Percentiles rank a stretch among this genome's conserved stretches.
phyloP scores from a whole-genome alignment of 1,140 invertebrate genomes.

The Tetragnatha versicolor region DNA sequence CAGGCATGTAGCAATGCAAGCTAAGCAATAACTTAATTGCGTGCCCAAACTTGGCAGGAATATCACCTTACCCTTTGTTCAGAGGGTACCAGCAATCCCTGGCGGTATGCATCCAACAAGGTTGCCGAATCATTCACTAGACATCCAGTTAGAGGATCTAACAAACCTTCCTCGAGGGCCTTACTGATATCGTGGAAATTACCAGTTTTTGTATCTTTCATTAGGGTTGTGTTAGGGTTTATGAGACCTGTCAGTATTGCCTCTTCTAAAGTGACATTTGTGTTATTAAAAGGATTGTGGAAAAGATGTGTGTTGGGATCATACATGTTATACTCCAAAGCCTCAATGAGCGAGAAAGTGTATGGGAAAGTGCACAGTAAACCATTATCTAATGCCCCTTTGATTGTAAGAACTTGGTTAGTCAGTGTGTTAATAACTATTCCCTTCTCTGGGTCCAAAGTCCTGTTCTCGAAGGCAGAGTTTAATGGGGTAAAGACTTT shows the following conservation, averaged over 20 bases:
- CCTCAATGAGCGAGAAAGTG: conserved; percentile 62
- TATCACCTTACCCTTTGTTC: conserved; percentile 84
- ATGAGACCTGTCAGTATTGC: conserved; percentile 79
- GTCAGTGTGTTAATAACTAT: conserved; percentile 91
- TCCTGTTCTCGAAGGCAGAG: conserved; percentile 80
- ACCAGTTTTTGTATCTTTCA: conserved; percentile 72
- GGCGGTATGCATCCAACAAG: conserved; percentile 85
- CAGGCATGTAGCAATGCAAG: conserved; percentile 55
- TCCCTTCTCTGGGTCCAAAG: conserved; percentile 78
- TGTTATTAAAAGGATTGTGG: conserved; percentile 73
- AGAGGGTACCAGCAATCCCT: conserved; percentile 85
- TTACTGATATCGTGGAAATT: conserved; percentile 71
- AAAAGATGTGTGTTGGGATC: conserved; percentile 74
- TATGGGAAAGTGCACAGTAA: conserved; percentile 80
- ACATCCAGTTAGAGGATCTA: conserved; percentile 80
- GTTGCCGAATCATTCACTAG: conserved; percentile 69
- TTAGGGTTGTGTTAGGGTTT: conserved; percentile 73
- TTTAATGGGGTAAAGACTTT: conserved; percentile 78
- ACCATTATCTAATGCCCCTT: conserved; percentile 84
- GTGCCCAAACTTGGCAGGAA: conserved; percentile 41
- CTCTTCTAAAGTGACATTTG: conserved; percentile 75
- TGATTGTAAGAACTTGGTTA: conserved; percentile 75
- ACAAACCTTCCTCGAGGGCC: conserved; percentile 75
- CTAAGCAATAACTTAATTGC: conserved; percentile 47
- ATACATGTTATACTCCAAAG: conserved; percentile 69